Conservation (phyloP, 1,140 invertebrate genomes). For the Portunus trituberculatus region DNA sequence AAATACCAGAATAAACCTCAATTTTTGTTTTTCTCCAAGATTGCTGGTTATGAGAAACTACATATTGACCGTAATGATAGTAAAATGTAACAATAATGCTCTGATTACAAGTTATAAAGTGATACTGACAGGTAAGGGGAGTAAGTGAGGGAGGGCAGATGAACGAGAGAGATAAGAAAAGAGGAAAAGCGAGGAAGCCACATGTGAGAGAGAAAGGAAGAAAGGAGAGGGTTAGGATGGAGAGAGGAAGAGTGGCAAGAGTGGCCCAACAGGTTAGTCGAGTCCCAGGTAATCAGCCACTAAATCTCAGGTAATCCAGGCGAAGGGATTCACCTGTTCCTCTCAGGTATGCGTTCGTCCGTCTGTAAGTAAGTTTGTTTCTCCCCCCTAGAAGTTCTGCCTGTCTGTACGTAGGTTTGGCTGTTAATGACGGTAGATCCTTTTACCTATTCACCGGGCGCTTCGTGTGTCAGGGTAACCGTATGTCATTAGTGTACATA, state of each 20-base stretch:
- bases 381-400: background rate
- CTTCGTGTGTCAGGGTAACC: background rate
- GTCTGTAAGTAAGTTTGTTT: too few relatives aligned
- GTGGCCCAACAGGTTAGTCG: background rate
- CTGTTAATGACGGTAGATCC: background rate
- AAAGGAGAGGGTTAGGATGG: background rate
- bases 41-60: too few relatives aligned
- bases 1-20: too few relatives aligned
- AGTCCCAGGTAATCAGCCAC: background rate
- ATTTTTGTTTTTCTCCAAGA: too few relatives aligned
- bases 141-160: too few relatives aligned
- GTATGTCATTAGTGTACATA: background rate
- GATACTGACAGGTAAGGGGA: too few relatives aligned
- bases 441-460: background rate
- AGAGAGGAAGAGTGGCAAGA: background rate
- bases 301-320: slow-evolving; percentile 2
- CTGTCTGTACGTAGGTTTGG: background rate
- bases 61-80: too few relatives aligned
- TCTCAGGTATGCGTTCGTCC: too few relatives aligned
- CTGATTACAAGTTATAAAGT: too few relatives aligned
- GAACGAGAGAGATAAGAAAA: background rate
- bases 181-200: background rate
- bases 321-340: slow-evolving; percentile 2
- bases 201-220: background rate
- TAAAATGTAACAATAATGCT: too few relatives aligned